phyloP scores from a whole-genome alignment of 1,140 invertebrate species.

The Campoletis sonorensis region DNA sequence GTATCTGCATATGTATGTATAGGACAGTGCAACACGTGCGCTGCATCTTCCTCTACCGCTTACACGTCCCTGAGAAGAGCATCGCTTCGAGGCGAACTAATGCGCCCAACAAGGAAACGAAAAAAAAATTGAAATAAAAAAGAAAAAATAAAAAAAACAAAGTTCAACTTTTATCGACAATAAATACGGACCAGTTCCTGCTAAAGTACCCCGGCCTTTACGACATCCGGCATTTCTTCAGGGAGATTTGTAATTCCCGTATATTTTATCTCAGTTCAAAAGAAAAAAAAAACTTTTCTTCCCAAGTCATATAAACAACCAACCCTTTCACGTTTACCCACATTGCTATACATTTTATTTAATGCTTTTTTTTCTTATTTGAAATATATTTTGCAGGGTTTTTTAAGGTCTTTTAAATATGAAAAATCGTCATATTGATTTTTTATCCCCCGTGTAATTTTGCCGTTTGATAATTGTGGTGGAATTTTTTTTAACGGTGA shows the following conservation, averaged over 20 bases:
- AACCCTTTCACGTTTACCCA: neutral
- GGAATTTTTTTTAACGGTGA: no score
- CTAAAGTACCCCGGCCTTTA: neutral
- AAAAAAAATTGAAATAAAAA: neutral
- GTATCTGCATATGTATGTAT: no score
- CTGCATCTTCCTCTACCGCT: slow-evolving; percentile 6
- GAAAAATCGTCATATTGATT: no score
- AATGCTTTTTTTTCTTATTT: neutral
- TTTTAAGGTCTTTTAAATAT: no score
- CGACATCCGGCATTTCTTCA: slow-evolving; percentile 14
- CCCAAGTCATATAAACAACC: neutral
- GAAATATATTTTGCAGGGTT: neutral
- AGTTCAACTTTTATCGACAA: slow-evolving; percentile 1
- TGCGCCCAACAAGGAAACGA: neutral
- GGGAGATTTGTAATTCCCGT: neutral
- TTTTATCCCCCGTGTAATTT: no score
- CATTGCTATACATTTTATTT: neutral
- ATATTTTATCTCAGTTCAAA: neutral
- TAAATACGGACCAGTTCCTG: neutral
- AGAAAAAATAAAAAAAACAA: neutral
- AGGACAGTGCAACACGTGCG: slow-evolving; percentile 8
- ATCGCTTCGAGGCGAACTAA: slow-evolving; percentile 1
- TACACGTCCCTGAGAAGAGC: neutral
- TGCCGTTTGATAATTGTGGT: no score
- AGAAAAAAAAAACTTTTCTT: neutral